Conservation (phyloP, 2,113 vertebrate genomes). For the Numenius arquata region DNA sequence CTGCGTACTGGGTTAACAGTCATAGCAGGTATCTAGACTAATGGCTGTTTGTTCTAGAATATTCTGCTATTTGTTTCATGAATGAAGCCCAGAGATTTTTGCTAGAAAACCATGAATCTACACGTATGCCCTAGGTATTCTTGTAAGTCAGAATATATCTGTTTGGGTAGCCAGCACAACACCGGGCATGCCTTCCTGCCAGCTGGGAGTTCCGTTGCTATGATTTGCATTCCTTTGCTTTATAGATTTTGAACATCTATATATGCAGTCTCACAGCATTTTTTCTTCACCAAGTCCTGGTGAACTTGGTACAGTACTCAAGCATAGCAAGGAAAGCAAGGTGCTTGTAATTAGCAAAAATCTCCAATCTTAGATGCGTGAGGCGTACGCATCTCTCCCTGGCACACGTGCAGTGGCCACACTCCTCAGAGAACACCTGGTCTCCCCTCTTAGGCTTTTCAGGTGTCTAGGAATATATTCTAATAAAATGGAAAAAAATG, state of each 20-base stretch:
- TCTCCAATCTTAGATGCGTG: neutral
- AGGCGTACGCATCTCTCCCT: neutral
- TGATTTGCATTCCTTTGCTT: neutral
- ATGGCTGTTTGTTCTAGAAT: neutral
- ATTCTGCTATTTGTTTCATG: neutral
- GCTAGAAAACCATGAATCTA: neutral
- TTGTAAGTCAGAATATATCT: neutral
- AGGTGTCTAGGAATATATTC: neutral
- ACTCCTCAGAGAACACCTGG: neutral
- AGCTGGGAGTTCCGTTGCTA: neutral
- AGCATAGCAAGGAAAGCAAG: neutral
- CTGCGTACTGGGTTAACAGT: neutral
- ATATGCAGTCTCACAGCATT: neutral
- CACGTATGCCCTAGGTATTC: neutral
- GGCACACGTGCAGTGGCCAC: neutral
- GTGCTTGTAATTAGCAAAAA: neutral
- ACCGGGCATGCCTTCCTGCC: neutral
- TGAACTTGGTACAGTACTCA: neutral
- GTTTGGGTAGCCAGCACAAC: neutral
- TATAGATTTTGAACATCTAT: neutral
- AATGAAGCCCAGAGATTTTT: neutral
- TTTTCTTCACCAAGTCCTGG: neutral
- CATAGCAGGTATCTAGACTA: neutral
- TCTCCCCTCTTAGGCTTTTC: neutral
- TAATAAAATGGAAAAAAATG: neutral